Percentiles rank a stretch among this genome's conserved stretches.
Conservation (phyloP, 2,797 vertebrate genomes). For the Okamejei kenojei region DNA sequence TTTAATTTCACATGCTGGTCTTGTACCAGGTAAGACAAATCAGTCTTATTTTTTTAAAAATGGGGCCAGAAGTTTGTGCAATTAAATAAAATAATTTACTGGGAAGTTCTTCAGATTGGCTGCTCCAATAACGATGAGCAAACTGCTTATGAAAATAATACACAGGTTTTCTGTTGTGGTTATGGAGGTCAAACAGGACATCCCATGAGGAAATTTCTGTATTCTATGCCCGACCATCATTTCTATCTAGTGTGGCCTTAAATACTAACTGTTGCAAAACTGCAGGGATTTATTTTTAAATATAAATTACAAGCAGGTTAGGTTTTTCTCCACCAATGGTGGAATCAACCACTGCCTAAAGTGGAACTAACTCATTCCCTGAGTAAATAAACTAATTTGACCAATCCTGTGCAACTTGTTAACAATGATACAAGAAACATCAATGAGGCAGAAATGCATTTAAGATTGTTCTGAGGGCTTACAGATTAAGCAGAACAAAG, state of each 20-base stretch:
- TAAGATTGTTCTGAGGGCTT: background rate
- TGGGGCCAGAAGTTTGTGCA: background rate
- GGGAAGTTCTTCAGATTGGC: background rate
- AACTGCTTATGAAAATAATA: background rate
- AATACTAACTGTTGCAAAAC: background rate
- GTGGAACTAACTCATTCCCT: background rate
- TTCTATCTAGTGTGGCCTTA: background rate
- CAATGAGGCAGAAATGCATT: background rate
- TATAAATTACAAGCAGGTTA: background rate
- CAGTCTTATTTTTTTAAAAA: background rate
- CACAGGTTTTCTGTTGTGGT: background rate
- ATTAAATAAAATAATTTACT: background rate
- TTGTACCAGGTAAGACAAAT: background rate
- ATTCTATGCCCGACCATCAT: background rate
- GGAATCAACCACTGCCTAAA: background rate
- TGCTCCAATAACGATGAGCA: background rate
- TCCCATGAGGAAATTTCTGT: background rate
- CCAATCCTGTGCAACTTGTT: background rate
- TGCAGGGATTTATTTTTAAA: background rate
- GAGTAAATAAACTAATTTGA: background rate
- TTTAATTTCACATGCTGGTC: background rate
- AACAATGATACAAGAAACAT: background rate
- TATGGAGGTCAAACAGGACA: background rate
- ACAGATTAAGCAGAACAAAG: background rate
- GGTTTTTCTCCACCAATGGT: background rate